A percentile compares a stretch with the other conserved stretches of the same genome.
These are phyloP conservation scores for Archivesica marissinica DNA, from an alignment of 1,140 invertebrate genomes.

Conservation along the genomic window DNA sequence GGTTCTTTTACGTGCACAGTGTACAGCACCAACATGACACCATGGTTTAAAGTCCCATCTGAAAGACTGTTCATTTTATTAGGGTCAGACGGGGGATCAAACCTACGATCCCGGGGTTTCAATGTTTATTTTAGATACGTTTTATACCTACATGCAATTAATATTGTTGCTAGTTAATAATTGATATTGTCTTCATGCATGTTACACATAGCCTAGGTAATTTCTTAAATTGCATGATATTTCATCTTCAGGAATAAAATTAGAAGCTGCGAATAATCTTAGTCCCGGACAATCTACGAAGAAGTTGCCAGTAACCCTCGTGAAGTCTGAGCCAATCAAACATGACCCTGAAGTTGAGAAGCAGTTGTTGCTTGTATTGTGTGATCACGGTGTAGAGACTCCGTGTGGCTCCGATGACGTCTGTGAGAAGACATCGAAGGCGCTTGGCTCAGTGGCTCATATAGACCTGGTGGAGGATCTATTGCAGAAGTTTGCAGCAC, in stretches of 20 bases:
- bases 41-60: too few relatives aligned
- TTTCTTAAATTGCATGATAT: too few relatives aligned
- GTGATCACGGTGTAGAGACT: slow-evolving; percentile 84
- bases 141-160: too few relatives aligned
- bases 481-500: slow-evolving; percentile 93
- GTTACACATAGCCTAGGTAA: too few relatives aligned
- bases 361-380: slow-evolving; percentile 87
- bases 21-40: too few relatives aligned
- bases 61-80: too few relatives aligned
- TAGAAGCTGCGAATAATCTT: slow-evolving; percentile 20
- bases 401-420: slow-evolving; percentile 91
- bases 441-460: slow-evolving; percentile 86
- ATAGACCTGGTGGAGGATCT: slow-evolving; percentile 90
- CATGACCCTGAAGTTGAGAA: slow-evolving; percentile 87
- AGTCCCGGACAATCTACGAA: not conserved
- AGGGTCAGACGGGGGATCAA: too few relatives aligned
- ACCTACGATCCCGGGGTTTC: too few relatives aligned
- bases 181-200: too few relatives aligned
- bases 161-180: too few relatives aligned
- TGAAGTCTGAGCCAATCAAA: slow-evolving; percentile 60
- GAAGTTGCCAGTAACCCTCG: not conserved
- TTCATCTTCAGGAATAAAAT: not conserved
- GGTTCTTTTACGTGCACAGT: too few relatives aligned
- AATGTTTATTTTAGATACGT: too few relatives aligned
- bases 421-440: slow-evolving; percentile 87